Evolutionary conservation across 2,888 invertebrate genomes (phyloP).

Genomic region (Rotaria magnacalcarata): DNA sequence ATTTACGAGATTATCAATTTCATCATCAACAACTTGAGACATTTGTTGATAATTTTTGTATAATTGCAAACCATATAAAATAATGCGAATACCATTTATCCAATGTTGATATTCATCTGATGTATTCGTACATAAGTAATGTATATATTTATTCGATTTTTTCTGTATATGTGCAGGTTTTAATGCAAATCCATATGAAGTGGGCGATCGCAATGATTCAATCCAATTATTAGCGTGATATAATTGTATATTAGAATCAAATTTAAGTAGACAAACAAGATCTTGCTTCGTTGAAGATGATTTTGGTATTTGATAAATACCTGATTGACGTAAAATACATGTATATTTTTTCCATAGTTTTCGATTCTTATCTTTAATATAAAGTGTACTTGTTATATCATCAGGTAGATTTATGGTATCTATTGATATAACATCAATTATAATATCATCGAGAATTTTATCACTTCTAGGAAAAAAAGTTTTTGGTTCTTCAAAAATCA

Average conservation of each 20-base stretch:
- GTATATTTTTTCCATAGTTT: constrained; percentile 97
- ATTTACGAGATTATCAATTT: background rate
- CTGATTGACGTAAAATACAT: constrained; percentile 87
- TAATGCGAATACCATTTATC: constrained; percentile 91
- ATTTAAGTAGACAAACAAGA: constrained; percentile 75
- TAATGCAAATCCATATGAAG: constrained; percentile 88
- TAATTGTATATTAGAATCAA: constrained; percentile 73
- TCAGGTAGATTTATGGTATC: background rate
- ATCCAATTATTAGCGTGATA: constrained; percentile 92
- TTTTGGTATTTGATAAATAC: constrained; percentile 92
- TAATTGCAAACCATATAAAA: constrained; percentile 68
- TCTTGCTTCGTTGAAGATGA: constrained; percentile 61
- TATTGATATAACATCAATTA: background rate
- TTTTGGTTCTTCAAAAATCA: constrained; percentile 67
- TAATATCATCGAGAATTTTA: background rate
- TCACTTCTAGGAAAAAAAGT: background rate
- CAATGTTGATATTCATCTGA: constrained; percentile 77
- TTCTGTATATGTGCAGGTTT: constrained; percentile 87
- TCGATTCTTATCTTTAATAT: constrained; percentile 90
- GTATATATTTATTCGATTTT: constrained; percentile 83
- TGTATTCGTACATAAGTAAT: constrained; percentile 93
- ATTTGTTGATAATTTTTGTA: constrained; percentile 71
- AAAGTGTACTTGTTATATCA: constrained; percentile 82
- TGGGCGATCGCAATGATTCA: constrained; percentile 95
- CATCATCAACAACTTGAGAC: background rate